Base-by-base conservation (phyloP, 2,797 vertebrate species). In the Xenentodon cancila region DNA sequence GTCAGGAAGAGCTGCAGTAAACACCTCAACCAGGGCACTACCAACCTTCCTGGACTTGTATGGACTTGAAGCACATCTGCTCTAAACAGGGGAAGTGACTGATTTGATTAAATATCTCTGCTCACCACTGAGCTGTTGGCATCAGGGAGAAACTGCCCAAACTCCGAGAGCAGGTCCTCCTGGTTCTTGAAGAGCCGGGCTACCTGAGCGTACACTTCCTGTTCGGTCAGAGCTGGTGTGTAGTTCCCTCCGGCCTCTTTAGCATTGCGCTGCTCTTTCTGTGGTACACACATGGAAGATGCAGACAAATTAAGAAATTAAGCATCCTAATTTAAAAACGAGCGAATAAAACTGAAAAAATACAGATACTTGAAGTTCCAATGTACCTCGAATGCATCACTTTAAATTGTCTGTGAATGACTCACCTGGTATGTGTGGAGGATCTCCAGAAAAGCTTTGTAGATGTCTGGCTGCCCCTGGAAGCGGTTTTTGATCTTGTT, bases 401-500 rank as follows among this genome's bases (percentile, higher is more conserved):
- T 5, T 25, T 25, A 25, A 25, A 25, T 25, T 3, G 5, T 22
- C 9, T 8, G 51, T 4, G 0, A 1, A 16, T 7, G 6, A 21
- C 92, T 77, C 48, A 95, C 98, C 95, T 99, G 98, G 66, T 99
- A 99, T 0, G 97, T 99, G 80, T 99, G 97, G 75, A 99, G 94
- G 77, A 99, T 99, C 92, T 99, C 98, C 90, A 99, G 89, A 85
- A 99, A 99, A 49, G 98, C 96, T 88, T 99, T 99, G 88, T 99
- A 99, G 89, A 99, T 99, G 85, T 99, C 97, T 2, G 98, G 98
- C 84, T 99, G 97, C 7, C 97, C 97, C 92, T 99, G 97, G 92
- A 99, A 99, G 47, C 98, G 96, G 82, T 99, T 99, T 91, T 99
- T 99, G 88, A 99, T 99, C 92, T 99, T 99, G 92, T 99, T 99